Base-by-base conservation (phyloP, 2,888 invertebrate genomes). In the Cryptocheilus praepositus region DNA sequence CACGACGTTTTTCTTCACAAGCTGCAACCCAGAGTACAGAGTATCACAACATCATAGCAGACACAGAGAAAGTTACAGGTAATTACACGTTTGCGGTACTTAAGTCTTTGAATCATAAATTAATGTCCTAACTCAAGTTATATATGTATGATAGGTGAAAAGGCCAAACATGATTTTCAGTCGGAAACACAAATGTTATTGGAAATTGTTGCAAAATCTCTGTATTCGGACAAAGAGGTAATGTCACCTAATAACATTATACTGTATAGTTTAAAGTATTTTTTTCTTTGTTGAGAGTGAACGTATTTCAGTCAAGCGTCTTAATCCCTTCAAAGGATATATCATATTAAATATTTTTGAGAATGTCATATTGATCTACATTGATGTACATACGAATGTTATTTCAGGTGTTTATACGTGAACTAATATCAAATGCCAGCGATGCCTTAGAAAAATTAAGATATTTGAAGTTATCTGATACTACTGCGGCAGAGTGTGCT, bases 191-290 rank as follows among this genome's bases (percentile, higher is more conserved):
- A 95, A 71, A 98, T 98, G 95, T 89, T 99, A 49, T 89, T 99
- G 57, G 98, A 99, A 88, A 99, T 99, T 89, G 99, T 99, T 0
- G 99, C 99, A 0, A 94, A 96, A 85, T 98, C 98, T 0, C 90
- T 99, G 45, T 99, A 99, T 89, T 98, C 98, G 0, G 98, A 99
- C 82, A 98, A 98, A 89, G 98, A 99, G 91, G 95, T 95, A 88
- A 84, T 86, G 19, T 55, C 0, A 15, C 45, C 0, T 16, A 36
- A 1, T n/a, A 5, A 46, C 15, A 13, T 15, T 13, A 2, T 25
- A 25, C 25, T 2, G 8, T 4, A 3, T n/a, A 16, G 25, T 44
- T 36, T 13, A n/a, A n/a, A 15, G 28, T 22, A 2, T 5, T 25
- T 2, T 25, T 53, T 52, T 7, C 5, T 22, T 62, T 25, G 15